These are phyloP conservation scores for Rana temporaria DNA, from an alignment of 2,113 vertebrate species.

Conservation along the genomic window DNA sequence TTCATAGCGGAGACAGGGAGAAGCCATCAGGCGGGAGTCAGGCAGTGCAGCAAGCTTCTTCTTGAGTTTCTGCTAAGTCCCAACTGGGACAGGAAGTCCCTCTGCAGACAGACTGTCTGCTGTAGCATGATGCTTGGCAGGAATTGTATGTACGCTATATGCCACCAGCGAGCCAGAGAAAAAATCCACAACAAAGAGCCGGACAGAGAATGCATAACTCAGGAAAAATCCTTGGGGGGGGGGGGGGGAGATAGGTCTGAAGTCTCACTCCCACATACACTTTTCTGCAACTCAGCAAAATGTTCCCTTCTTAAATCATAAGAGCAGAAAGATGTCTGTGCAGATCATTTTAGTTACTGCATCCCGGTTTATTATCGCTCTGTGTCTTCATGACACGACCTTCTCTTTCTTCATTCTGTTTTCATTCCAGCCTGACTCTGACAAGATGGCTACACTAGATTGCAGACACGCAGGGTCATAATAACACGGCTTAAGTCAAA, in stretches of 20 bases:
- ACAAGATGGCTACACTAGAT: constrained; percentile 34
- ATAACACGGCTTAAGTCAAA: no score
- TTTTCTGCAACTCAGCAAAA: constrained; percentile 53
- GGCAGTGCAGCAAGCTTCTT: constrained; percentile 64
- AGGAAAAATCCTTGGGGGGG: constrained; percentile 20
- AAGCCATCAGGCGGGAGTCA: constrained; percentile 63
- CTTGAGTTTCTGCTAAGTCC: constrained; percentile 68
- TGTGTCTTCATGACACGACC: constrained; percentile 8
- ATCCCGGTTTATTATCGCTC: constrained; percentile 25
- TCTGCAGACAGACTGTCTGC: constrained; percentile 76
- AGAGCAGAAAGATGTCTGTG: constrained; percentile 22
- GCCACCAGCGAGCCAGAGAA: constrained; percentile 62
- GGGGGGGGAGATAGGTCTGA: background rate
- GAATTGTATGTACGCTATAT: constrained; percentile 52
- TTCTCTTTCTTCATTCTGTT: constrained; percentile 16
- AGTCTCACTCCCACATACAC: constrained; percentile 3
- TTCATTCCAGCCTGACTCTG: constrained; percentile 18
- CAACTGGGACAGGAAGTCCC: constrained; percentile 77
- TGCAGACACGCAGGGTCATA: background rate
- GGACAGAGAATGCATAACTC: constrained; percentile 22
- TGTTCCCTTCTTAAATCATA: constrained; percentile 46
- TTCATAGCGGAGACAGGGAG: constrained; percentile 67
- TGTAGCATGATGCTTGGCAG: constrained; percentile 57
- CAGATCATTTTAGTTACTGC: constrained; percentile 21
- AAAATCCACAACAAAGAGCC: constrained; percentile 63